Evolutionary conservation across 2,113 vertebrate species (phyloP).

Genomic region (Hypomesus transpacificus): DNA sequence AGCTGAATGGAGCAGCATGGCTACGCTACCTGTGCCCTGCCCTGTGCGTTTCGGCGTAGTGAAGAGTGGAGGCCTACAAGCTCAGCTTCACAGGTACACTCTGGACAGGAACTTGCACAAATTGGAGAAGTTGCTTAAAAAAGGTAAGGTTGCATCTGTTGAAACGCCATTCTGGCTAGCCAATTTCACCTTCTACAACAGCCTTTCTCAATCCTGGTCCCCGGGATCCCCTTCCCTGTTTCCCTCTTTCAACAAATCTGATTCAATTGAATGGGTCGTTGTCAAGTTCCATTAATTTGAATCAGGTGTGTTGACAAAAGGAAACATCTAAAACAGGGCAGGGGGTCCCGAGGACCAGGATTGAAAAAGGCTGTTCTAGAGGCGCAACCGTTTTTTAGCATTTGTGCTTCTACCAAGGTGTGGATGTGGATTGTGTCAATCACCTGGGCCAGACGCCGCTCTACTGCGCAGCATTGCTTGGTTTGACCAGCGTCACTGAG

Average conservation of each 20-base stretch:
- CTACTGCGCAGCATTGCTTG: constrained; percentile 77
- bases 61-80: constrained; percentile 66
- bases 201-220: too few species aligned
- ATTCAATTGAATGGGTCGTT: too few species aligned
- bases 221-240: too few species aligned
- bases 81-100: constrained; percentile 74
- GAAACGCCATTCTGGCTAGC: background rate
- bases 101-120: constrained; percentile 71
- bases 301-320: too few species aligned
- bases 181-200: too few species aligned
- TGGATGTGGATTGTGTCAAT: constrained; percentile 74
- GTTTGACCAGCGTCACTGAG: constrained; percentile 69
- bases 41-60: constrained; percentile 74
- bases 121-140: constrained; percentile 80
- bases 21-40: constrained; percentile 66
- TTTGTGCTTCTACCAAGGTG: constrained; percentile 57
- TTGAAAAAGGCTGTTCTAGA: too few species aligned
- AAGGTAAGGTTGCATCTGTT: constrained; percentile 64
- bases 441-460: constrained; percentile 79
- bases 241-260: too few species aligned
- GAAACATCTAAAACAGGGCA: too few species aligned
- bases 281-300: too few species aligned
- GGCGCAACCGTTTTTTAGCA: background rate
- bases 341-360: too few species aligned
- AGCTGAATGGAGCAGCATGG: constrained; percentile 10